Evolutionary conservation across 2,113 vertebrate species (phyloP).

Genomic region (Pionites leucogaster): DNA sequence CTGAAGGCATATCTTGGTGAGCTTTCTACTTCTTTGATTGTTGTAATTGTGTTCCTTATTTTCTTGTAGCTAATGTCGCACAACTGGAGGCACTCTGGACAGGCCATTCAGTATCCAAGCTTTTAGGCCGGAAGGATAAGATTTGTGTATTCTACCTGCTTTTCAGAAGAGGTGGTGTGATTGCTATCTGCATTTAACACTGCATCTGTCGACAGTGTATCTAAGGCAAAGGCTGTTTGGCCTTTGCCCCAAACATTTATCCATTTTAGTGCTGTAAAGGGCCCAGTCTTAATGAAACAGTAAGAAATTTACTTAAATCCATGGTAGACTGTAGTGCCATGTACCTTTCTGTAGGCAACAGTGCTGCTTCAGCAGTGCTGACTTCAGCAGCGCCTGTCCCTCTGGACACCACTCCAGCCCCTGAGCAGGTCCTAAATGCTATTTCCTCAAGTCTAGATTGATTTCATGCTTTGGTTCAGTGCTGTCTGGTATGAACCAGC

Average conservation of each 20-base stretch:
- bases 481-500: fast-evolving
- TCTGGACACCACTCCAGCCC: not conserved
- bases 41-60: not conserved
- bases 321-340: not conserved
- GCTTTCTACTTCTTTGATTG: not conserved
- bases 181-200: not conserved
- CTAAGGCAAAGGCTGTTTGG: not conserved
- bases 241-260: not conserved
- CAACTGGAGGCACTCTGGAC: not conserved
- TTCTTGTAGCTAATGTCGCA: not conserved
- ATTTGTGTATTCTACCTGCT: not conserved
- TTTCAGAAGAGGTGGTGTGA: not conserved
- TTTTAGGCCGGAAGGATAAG: not conserved
- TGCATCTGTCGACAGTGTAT: not conserved
- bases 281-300: not conserved
- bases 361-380: not conserved
- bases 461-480: not conserved
- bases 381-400: not conserved
- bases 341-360: not conserved
- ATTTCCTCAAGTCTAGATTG: not conserved
- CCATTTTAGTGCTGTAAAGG: not conserved
- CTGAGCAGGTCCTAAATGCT: not conserved
- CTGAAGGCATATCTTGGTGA: not conserved
- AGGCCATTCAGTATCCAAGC: not conserved
- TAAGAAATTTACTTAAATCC: not conserved